Evolutionary conservation across 2,113 vertebrate genomes (phyloP), one percentile per base, ranked within the genome.

Genomic region (Rissa tridactyla): DNA sequence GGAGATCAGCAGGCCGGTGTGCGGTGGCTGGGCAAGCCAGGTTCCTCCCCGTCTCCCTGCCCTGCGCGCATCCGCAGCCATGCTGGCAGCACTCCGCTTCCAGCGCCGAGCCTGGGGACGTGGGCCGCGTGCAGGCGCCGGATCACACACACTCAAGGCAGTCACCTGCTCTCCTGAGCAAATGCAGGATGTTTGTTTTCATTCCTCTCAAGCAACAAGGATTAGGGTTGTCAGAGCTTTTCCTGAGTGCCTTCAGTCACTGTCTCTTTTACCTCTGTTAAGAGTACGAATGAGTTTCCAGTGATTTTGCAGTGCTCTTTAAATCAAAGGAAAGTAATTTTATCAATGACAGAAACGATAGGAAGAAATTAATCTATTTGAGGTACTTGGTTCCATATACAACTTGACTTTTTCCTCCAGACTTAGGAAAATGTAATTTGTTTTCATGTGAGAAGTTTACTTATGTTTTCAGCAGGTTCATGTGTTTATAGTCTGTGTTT

Each of bases 11-110:
- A 11, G 47, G 38, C 46, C 3, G 1, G 1, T 30, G 22, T 49
- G 40, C 16, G 42, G 23, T 2, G 1, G 32, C 32, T 40, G 72
- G 11, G 8, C 2, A 18, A 69, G 44, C 32, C 46, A 14, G 15
- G 29, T 62, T 58, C 25, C 11, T 62, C 17, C 25, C 19, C 4
- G 2, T 30, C 36, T 64, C 26, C 32, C 44, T 40, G 65, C 61
- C 61, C 54, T 18, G 40, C 0, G 3, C 42, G 58, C 34, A 29
- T 5, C 44, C 32, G 1, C 40, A 47, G 58, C 72, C 4, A 0
- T 36, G 44, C 61, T 19, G 30, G 52, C 88, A 85, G 25, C 1
- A 5, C 47, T 71, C 9, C 0, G 7, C 9, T 34, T n/a, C 23
- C 57, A 71, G n/a, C 2, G 0, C 18, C 4, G 4, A 38, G 79